These are phyloP conservation scores for Tiaroga cobitis DNA, from an alignment of 2,797 vertebrate genomes.

Conservation along the genomic window DNA sequence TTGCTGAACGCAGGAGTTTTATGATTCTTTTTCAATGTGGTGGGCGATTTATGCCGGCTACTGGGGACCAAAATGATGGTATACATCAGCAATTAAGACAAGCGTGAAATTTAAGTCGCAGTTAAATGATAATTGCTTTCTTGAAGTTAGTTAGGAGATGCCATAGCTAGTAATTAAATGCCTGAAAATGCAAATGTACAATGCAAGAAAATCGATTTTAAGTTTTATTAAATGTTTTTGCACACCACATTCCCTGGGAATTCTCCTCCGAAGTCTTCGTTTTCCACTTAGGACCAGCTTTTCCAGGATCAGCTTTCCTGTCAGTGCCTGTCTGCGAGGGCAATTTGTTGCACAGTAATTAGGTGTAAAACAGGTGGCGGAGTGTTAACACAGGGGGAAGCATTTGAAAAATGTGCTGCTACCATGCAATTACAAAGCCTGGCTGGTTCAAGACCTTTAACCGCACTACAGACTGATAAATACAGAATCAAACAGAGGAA, in stretches of 20 bases:
- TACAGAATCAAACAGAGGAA: slow-evolving; percentile 73
- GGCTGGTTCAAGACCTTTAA: slow-evolving; percentile 75
- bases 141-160: slow-evolving; percentile 3
- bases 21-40: background rate
- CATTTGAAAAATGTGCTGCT: slow-evolving; percentile 81
- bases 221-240: slow-evolving; percentile 10
- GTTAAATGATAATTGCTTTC: slow-evolving; percentile 8
- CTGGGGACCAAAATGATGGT: background rate
- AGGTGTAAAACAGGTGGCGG: slow-evolving; percentile 78
- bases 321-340: slow-evolving; percentile 50
- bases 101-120: background rate
- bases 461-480: slow-evolving; percentile 73
- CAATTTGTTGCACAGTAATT: slow-evolving; percentile 70
- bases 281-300: slow-evolving; percentile 1
- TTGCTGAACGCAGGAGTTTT: slow-evolving; percentile 4
- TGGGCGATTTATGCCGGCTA: background rate
- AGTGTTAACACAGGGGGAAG: slow-evolving; percentile 75
- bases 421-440: slow-evolving; percentile 73
- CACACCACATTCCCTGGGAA: background rate
- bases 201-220: background rate
- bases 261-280: background rate
- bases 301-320: slow-evolving; percentile 34
- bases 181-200: background rate
- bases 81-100: background rate
- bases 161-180: background rate